A percentile compares a stretch with the other conserved stretches of the same genome.
Conservation (phyloP, 2,113 vertebrate species). For the Crotalus tigris region DNA sequence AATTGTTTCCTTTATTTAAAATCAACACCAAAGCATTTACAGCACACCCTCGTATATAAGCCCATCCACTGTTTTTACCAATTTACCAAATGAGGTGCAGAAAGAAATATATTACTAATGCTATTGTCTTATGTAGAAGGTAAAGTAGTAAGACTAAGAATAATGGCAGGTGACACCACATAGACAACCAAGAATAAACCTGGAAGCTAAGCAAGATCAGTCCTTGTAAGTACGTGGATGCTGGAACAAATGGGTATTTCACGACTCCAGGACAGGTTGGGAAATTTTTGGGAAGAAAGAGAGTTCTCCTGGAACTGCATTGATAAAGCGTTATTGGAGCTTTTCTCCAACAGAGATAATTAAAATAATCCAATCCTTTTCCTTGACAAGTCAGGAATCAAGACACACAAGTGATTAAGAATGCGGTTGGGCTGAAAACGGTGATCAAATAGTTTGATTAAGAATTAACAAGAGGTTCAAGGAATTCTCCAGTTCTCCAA, state of each 20-base stretch:
- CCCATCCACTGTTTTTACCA: neutral
- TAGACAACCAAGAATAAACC: neutral
- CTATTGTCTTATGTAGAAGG: neutral
- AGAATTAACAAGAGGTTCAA: neutral
- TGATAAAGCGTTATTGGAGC: neutral
- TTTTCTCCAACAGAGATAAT: neutral
- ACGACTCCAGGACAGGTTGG: neutral
- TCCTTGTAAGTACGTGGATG: neutral
- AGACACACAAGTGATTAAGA: neutral
- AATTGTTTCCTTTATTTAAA: conserved; percentile 26
- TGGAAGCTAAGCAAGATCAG: neutral
- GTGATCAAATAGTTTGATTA: neutral
- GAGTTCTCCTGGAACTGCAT: neutral
- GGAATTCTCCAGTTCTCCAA: neutral
- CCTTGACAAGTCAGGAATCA: neutral
- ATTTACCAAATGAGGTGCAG: neutral
- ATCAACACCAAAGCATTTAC: neutral
- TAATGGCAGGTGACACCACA: neutral
- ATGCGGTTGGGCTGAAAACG: neutral
- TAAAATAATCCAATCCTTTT: neutral
- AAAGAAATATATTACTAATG: neutral
- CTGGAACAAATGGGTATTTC: neutral
- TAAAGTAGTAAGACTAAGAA: conserved; percentile 7
- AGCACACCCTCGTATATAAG: neutral
- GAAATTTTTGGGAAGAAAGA: neutral